A percentile compares a stretch with the other conserved stretches of the same genome.
Conservation (phyloP, 2,888 invertebrate species). For the Ryuthela nishihirai region DNA sequence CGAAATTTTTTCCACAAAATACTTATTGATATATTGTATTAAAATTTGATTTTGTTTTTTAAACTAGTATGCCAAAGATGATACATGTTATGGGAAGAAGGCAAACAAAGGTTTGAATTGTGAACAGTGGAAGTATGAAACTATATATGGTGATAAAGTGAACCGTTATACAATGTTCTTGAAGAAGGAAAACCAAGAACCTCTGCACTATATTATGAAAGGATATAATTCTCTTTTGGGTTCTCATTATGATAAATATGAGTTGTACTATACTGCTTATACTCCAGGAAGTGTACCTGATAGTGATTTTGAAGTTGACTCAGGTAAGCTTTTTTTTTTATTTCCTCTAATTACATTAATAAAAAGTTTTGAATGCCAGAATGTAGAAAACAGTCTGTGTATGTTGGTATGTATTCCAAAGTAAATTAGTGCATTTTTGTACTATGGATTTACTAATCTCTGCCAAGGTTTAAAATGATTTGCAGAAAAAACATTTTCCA, state of each 20-base stretch:
- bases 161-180: constrained; percentile 90
- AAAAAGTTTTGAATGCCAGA: not conserved
- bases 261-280: constrained; percentile 68
- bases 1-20: not conserved
- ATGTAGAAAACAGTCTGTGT: too few species aligned
- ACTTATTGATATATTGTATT: not conserved
- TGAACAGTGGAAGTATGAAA: constrained; percentile 71
- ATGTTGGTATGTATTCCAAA: too few species aligned
- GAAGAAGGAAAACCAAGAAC: constrained; percentile 53
- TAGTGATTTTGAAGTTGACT: constrained; percentile 22
- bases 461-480: too few species aligned
- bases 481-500: too few species aligned
- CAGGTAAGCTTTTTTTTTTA: constrained; percentile 55
- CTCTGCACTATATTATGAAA: constrained; percentile 78
- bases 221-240: constrained; percentile 89
- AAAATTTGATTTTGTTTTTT: constrained; percentile 1
- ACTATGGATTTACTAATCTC: too few species aligned
- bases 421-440: too few species aligned
- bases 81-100: constrained; percentile 23
- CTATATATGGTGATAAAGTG: constrained; percentile 68
- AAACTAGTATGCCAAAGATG: constrained; percentile 21
- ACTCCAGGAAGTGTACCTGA: constrained; percentile 39
- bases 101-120: constrained; percentile 59
- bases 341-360: constrained; percentile 38
- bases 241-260: constrained; percentile 94